Conservation (phyloP, 2,888 invertebrate species). For the Chloromyia formosa region DNA sequence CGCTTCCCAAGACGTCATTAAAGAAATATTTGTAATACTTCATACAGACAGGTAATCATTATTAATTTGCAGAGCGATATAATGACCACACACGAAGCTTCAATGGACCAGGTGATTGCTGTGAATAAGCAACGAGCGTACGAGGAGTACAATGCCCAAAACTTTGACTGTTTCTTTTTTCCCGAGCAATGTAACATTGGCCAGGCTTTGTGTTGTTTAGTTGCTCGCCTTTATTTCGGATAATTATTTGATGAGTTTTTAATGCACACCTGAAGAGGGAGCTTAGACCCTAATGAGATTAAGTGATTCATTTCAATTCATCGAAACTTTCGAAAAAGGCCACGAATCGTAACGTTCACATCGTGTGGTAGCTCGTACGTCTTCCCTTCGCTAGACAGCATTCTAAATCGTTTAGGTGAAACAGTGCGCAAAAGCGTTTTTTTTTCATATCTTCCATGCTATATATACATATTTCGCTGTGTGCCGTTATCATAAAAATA, state of each 20-base stretch:
- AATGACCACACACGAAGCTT: conserved; percentile 33
- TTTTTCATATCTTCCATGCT: background rate
- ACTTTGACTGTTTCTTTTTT: background rate
- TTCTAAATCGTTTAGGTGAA: conserved; percentile 1
- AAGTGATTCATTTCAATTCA: conserved; percentile 24
- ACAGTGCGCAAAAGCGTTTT: conserved; percentile 28
- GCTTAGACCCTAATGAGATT: conserved; percentile 22
- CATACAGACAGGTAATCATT: conserved; percentile 23
- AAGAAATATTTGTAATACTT: conserved; percentile 34
- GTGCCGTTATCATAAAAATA: conserved; percentile 39
- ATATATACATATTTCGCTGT: background rate
- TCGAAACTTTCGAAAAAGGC: conserved; percentile 2
- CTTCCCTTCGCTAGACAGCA: background rate
- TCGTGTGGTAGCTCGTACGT: conserved; percentile 1
- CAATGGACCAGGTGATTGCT: background rate
- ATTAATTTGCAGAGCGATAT: conserved; percentile 20
- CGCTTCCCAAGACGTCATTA: conserved; percentile 31
- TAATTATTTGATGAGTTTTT: conserved; percentile 33
- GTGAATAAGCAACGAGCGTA: background rate
- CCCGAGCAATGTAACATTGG: background rate
- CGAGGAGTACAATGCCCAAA: background rate
- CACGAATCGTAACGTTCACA: background rate
- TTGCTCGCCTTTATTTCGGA: conserved; percentile 9
- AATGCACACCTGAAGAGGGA: conserved; percentile 19
- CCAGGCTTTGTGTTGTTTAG: conserved; percentile 3